Conservation (phyloP, 1,140 invertebrate species). For the Stegodyphus dumicola region DNA sequence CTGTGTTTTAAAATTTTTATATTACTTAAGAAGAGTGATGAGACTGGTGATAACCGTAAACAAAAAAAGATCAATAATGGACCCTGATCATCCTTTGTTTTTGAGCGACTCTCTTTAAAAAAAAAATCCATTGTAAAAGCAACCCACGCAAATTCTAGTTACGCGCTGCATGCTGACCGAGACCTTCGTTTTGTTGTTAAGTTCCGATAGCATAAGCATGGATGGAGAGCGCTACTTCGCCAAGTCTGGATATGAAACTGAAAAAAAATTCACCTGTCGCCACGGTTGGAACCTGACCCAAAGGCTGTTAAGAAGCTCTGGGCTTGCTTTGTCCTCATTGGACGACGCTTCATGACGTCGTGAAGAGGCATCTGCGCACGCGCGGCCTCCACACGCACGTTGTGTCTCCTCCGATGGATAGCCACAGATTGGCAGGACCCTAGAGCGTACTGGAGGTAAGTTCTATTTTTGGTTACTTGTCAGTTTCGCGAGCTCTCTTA, state of each 20-base stretch:
- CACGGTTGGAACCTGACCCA: slow-evolving; percentile 47
- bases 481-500: slow-evolving; percentile 47
- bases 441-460: slow-evolving; percentile 46
- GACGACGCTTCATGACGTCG: slow-evolving; percentile 14
- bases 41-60: no score
- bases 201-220: not conserved
- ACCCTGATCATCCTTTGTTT: no score
- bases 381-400: slow-evolving; percentile 37
- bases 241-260: slow-evolving; percentile 1
- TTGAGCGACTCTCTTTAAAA: no score
- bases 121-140: not conserved
- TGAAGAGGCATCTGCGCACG: slow-evolving; percentile 5
- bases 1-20: no score
- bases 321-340: slow-evolving; percentile 10
- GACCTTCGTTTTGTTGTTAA: not conserved
- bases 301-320: slow-evolving; percentile 30
- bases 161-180: slow-evolving; percentile 1
- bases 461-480: slow-evolving; percentile 60
- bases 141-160: slow-evolving; percentile 1
- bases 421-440: slow-evolving; percentile 53
- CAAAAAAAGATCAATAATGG: no score
- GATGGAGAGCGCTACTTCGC: slow-evolving; percentile 6
- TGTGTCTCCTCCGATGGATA: slow-evolving; percentile 42
- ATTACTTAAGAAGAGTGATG: no score
- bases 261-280: slow-evolving; percentile 48